Conservation (phyloP, 2,113 vertebrate species). For the Eublepharis macularius region DNA sequence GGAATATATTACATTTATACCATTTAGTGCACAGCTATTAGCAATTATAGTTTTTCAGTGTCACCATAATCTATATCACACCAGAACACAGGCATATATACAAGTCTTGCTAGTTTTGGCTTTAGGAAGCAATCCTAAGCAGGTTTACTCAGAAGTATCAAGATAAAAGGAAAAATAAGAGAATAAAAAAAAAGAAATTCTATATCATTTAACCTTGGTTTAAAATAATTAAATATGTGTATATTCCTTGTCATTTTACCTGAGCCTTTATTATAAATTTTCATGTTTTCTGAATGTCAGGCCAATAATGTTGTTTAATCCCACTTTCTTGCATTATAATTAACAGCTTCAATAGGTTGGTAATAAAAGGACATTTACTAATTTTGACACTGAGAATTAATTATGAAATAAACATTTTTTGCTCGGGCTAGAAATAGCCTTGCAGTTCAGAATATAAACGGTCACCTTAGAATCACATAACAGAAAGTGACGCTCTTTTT, state of each 20-base stretch:
- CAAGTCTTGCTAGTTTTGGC: too few species aligned
- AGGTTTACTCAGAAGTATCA: too few species aligned
- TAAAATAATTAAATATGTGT: not conserved
- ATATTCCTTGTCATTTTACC: not conserved
- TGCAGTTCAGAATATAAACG: conserved; percentile 72
- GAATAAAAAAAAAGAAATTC: not conserved
- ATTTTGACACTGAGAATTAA: conserved; percentile 80
- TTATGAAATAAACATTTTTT: conserved; percentile 79
- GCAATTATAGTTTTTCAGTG: too few species aligned
- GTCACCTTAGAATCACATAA: conserved; percentile 76
- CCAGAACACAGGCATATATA: too few species aligned
- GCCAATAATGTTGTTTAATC: conserved; percentile 41
- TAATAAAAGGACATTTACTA: conserved; percentile 69
- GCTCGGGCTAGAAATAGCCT: conserved; percentile 75
- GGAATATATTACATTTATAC: too few species aligned
- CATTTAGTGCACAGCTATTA: too few species aligned
- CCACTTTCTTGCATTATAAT: conserved; percentile 64
- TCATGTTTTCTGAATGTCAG: conserved; percentile 39
- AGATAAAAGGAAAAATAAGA: too few species aligned
- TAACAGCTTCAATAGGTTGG: conserved; percentile 69
- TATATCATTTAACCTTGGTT: not conserved
- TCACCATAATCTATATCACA: too few species aligned
- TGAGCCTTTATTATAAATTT: conserved; percentile 26
- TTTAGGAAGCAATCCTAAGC: too few species aligned
- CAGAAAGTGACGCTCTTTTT: conserved; percentile 73